Evolutionary conservation across 2,797 vertebrate species (phyloP).

Genomic region (Myotis myotis): DNA sequence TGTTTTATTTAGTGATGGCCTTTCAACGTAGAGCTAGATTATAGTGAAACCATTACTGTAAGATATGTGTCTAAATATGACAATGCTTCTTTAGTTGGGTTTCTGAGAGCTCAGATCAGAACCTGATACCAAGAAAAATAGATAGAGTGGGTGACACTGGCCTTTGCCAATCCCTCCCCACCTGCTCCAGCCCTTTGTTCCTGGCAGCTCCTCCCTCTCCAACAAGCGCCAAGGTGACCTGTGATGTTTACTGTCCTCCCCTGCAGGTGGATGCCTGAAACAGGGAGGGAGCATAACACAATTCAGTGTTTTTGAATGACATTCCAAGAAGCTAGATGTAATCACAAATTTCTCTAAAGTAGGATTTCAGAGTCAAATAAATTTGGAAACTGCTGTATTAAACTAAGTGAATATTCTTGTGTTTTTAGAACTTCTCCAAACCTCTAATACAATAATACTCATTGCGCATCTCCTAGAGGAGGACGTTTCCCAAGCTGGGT

Average conservation of each 20-base stretch:
- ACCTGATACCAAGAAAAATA: not conserved
- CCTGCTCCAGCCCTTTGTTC: not conserved
- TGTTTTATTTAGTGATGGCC: not conserved
- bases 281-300: not conserved
- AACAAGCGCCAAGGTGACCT: not conserved
- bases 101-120: not conserved
- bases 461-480: not conserved
- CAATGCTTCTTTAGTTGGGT: not conserved
- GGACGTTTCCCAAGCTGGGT: not conserved
- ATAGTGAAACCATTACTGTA: not conserved
- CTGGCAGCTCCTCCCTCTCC: not conserved
- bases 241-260: not conserved
- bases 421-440: conserved; percentile 27
- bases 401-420: not conserved
- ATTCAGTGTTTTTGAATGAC: not conserved
- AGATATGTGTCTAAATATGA: not conserved
- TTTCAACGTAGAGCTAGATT: conserved; percentile 19
- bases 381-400: not conserved
- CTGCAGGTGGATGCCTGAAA: not conserved
- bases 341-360: conserved; percentile 19
- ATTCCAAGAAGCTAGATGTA: conserved; percentile 1
- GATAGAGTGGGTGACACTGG: not conserved
- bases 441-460: not conserved
- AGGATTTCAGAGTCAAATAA: conserved; percentile 19
- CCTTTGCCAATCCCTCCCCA: not conserved